Evolutionary conservation across 2,888 invertebrate species (phyloP).

Genomic region (Drosophila hamatofila): DNA sequence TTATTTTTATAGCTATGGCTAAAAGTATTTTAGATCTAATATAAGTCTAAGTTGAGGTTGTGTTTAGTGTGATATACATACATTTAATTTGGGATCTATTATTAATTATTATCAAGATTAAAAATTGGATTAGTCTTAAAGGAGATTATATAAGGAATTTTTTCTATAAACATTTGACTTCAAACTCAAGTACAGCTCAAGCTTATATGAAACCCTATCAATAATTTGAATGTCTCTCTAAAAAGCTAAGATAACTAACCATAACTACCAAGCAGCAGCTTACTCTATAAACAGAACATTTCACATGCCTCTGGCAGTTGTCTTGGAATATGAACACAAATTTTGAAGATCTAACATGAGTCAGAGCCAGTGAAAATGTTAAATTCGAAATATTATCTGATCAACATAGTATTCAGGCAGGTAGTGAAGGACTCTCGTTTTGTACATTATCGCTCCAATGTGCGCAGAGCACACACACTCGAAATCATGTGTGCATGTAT

Average conservation of each 20-base stretch:
- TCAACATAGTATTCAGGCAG: background rate
- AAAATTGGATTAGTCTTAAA: background rate
- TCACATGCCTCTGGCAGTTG: background rate
- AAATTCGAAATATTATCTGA: background rate
- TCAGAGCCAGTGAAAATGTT: background rate
- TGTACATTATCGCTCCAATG: slow-evolving; percentile 11
- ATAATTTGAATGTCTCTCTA: background rate
- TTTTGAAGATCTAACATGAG: background rate
- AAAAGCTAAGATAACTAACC: background rate
- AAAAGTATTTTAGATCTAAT: background rate
- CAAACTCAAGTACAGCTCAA: background rate
- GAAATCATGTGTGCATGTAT: slow-evolving; percentile 10
- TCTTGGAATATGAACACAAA: background rate
- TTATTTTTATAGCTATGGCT: background rate
- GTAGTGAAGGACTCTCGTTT: background rate
- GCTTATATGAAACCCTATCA: background rate
- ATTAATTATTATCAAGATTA: background rate
- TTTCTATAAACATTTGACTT: background rate
- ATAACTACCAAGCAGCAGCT: no score
- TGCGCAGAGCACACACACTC: slow-evolving; percentile 13
- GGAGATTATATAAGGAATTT: background rate
- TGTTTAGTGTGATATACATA: background rate
- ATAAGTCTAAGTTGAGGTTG: background rate
- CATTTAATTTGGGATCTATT: background rate
- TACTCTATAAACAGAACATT: background rate